phyloP scores from a whole-genome alignment of 2,113 vertebrate genomes.

The Platichthys flesus region DNA sequence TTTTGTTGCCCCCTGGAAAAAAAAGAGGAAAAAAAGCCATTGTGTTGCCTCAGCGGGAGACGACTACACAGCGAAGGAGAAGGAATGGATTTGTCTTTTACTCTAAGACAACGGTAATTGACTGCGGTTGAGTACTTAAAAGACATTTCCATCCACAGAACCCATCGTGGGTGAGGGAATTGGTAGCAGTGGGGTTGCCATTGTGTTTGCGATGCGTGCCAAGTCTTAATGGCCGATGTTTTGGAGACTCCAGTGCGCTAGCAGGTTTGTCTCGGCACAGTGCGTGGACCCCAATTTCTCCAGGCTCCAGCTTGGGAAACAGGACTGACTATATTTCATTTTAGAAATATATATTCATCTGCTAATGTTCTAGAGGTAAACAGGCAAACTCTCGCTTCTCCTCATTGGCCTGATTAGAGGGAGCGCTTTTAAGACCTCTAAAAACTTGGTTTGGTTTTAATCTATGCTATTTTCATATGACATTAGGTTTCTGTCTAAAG shows the following conservation, averaged over 20 bases:
- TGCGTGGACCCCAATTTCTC: conserved; percentile 37
- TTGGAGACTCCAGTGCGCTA: conserved; percentile 27
- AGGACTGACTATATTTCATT: not conserved
- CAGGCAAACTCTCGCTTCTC: not conserved
- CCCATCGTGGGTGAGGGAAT: conserved; percentile 42
- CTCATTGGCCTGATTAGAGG: not conserved
- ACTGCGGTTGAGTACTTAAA: conserved; percentile 65
- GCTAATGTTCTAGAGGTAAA: not conserved
- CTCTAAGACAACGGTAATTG: conserved; percentile 72
- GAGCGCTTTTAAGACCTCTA: not conserved
- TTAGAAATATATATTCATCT: conserved; percentile 15
- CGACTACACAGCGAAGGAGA: conserved; percentile 52
- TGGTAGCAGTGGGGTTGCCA: conserved; percentile 46
- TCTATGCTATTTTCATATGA: not conserved
- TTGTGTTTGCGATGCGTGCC: conserved; percentile 22
- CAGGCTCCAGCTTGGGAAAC: conserved; percentile 15
- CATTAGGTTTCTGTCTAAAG: not conserved
- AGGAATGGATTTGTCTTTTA: conserved; percentile 66
- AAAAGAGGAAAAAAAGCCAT: conserved; percentile 37
- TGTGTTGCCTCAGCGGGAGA: conserved; percentile 60
- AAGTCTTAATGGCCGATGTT: conserved; percentile 14
- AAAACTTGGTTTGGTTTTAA: not conserved
- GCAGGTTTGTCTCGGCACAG: conserved; percentile 14
- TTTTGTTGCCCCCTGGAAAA: conserved; percentile 33
- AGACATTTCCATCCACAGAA: conserved; percentile 50